Base-by-base conservation (phyloP, 1,140 invertebrate genomes). In the Ips nitidus region DNA sequence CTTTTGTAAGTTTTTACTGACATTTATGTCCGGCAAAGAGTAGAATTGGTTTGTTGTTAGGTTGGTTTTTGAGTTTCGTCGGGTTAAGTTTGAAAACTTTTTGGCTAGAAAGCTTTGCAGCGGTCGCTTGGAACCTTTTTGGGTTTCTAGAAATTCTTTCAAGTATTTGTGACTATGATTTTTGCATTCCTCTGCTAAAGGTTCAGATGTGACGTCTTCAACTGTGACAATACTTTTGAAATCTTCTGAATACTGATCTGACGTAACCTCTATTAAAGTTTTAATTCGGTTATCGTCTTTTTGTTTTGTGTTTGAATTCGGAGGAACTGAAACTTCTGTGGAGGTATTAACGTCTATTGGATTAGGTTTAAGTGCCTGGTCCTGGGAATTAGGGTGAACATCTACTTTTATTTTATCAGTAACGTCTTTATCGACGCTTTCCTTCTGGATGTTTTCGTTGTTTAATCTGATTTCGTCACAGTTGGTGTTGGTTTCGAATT, bases 1-100 rank as follows among this genome's bases (percentile, higher is more conserved):
- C 72, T 87, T 87, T 73, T 85, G 84, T 41, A 89, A 83, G 71
- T 84, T 87, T 75, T 87, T 87, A 60, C 86, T 84, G 42, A 87
- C 86, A 56, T 87, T 86, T 41, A 88, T 86, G 78, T 89, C 87
- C 5, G 87, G 88, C 66, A 89, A 78, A 3, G 87, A 89, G 76
- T 87, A 86, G 72, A 88, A 89, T 76, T 88, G 86, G 79, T 88
- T 89, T 79, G 87, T 86, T 59, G 82, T 81, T 65, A 85, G 77
- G 55, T 84, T 86, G 39, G 83, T 80, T 70, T 82, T 83, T 4
- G 82, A 71, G 7, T 73, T 71, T 57, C 72, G 74, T 5, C 76
- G 71, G 4, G 78, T 79, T 37, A 79, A 73, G 52, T 79, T 75
- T 3, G 78, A 76, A n/a, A 81, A 72, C 67, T 78, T 77, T 66